Conservation (phyloP, 2,888 invertebrate species). For the Automeris io region DNA sequence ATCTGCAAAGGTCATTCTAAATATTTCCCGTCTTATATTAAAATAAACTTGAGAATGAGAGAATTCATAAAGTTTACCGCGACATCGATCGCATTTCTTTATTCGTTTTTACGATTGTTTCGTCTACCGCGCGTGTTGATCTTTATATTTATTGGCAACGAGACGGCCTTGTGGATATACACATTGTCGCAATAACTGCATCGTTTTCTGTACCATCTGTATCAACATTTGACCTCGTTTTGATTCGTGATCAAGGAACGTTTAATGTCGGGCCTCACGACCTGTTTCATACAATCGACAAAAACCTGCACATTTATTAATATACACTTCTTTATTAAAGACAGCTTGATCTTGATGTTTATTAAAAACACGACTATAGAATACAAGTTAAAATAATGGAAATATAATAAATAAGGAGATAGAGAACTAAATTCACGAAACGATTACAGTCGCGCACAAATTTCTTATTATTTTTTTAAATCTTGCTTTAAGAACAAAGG, state of each 20-base stretch:
- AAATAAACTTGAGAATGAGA: constrained; percentile 14
- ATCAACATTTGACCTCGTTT: constrained; percentile 16
- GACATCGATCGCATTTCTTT: constrained; percentile 20
- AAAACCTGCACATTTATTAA: constrained; percentile 24
- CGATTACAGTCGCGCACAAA: too few species aligned
- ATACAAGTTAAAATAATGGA: too few species aligned
- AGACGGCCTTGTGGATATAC: constrained; percentile 22
- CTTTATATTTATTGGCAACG: constrained; percentile 15
- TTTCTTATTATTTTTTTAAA: too few species aligned
- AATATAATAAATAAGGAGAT: too few species aligned
- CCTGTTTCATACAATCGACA: constrained; percentile 7
- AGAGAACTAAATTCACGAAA: too few species aligned
- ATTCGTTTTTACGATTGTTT: constrained; percentile 28
- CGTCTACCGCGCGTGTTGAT: constrained; percentile 22
- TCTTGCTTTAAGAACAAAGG: too few species aligned
- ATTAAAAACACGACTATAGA: too few species aligned
- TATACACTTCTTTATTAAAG: too few species aligned
- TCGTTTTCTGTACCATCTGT: constrained; percentile 17
- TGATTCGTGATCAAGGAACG: constrained; percentile 20
- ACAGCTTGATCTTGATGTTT: too few species aligned
- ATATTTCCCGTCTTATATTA: too few species aligned
- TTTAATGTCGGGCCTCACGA: constrained; percentile 20
- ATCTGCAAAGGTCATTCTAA: too few species aligned
- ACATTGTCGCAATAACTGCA: constrained; percentile 22
- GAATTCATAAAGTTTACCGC: constrained; percentile 19